A percentile compares a stretch with the other conserved stretches of the same genome.
phyloP scores from a whole-genome alignment of 2,797 vertebrate genomes.

The Lepus oiostolus region DNA sequence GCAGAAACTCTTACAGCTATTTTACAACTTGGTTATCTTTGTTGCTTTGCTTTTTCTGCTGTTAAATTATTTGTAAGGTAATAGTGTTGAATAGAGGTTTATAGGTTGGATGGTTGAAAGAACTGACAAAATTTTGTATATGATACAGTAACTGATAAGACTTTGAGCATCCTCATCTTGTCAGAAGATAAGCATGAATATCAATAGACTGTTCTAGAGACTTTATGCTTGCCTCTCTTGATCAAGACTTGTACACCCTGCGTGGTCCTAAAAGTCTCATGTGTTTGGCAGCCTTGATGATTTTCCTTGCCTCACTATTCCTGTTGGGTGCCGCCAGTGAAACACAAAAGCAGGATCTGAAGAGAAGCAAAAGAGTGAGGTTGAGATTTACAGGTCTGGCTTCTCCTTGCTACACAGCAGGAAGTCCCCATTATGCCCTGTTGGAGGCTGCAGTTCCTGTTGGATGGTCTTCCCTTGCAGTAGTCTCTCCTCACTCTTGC shows the following conservation, averaged over 20 bases:
- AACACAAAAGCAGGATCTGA: not conserved
- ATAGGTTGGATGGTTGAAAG: not conserved
- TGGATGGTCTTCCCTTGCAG: not conserved
- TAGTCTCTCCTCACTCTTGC: not conserved
- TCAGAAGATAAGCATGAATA: not conserved
- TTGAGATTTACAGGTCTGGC: not conserved
- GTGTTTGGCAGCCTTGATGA: not conserved
- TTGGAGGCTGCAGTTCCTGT: not conserved
- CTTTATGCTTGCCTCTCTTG: not conserved
- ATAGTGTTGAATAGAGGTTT: not conserved
- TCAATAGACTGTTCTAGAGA: not conserved
- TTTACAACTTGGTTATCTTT: constrained; percentile 17
- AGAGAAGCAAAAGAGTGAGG: not conserved
- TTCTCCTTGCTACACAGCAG: not conserved
- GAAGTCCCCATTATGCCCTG: not conserved
- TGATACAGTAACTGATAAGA: not conserved
- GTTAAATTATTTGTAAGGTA: not conserved
- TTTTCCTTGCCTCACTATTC: not conserved
- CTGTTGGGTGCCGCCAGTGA: not conserved
- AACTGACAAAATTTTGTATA: not conserved
- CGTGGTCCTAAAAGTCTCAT: not conserved
- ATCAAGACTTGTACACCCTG: not conserved
- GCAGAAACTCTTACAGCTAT: not conserved
- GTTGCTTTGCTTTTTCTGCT: not conserved
- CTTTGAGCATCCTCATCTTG: not conserved